phyloP scores from a whole-genome alignment of 2,113 vertebrate genomes.

The Indri indri region DNA sequence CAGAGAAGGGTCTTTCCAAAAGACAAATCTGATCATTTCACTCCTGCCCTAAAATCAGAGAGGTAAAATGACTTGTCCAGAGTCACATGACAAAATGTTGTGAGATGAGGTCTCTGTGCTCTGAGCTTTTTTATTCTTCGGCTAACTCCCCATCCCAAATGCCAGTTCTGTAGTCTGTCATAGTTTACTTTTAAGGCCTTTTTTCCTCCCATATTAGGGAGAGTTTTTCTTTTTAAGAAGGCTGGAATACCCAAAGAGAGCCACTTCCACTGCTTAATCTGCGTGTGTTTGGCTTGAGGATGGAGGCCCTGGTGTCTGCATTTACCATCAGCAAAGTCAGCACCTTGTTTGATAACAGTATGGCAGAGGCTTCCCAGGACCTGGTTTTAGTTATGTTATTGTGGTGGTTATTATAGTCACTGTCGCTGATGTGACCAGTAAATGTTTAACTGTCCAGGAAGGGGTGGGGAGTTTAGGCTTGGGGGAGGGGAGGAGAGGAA shows the following conservation, averaged over 20 bases:
- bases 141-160: background rate
- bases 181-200: background rate
- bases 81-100: background rate
- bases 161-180: background rate
- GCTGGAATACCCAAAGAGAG: background rate
- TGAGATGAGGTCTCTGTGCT: background rate
- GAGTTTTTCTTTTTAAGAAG: background rate
- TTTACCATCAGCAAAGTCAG: background rate
- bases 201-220: background rate
- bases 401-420: background rate
- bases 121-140: background rate
- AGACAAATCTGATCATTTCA: background rate
- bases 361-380: background rate
- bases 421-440: background rate
- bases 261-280: background rate
- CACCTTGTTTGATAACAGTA: background rate
- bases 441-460: background rate
- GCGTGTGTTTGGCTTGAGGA: background rate
- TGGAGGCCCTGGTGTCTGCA: rapidly evolving
- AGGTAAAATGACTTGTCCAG: background rate
- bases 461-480: too few species aligned
- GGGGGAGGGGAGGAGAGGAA: rapidly evolving
- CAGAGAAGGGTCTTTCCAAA: background rate
- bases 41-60: background rate
- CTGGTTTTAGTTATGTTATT: background rate